phyloP scores from a whole-genome alignment of 1,140 invertebrate species.

The Leptinotarsa undecemlineata region DNA sequence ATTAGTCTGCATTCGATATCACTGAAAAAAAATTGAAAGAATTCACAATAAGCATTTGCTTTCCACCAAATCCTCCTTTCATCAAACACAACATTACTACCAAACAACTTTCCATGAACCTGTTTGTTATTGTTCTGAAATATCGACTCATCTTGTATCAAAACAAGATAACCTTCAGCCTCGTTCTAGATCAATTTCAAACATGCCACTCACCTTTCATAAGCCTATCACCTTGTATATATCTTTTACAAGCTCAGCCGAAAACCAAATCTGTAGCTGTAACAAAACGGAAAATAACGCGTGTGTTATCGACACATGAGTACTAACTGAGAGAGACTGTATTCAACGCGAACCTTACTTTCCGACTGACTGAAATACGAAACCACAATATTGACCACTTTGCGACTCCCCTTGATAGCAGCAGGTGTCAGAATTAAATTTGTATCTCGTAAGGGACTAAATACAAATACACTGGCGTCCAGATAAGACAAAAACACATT shows the following conservation, averaged over 20 bases:
- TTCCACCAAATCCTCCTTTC: too few relatives aligned
- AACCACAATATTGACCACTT: constrained; percentile 25
- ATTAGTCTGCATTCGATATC: too few relatives aligned
- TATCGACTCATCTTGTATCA: too few relatives aligned
- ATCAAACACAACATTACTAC: too few relatives aligned
- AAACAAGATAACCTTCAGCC: neutral
- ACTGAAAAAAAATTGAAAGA: too few relatives aligned
- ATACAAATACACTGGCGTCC: constrained; percentile 12
- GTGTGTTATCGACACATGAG: neutral
- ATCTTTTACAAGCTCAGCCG: neutral
- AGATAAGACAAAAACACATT: constrained; percentile 7
- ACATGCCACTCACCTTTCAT: neutral
- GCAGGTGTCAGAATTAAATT: constrained; percentile 22
- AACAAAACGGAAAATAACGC: neutral
- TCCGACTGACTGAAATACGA: constrained; percentile 10
- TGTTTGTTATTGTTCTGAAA: too few relatives aligned
- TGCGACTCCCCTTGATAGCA: constrained; percentile 20
- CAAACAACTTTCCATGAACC: too few relatives aligned
- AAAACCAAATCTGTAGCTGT: too few relatives aligned
- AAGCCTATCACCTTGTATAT: neutral
- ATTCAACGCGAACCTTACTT: neutral
- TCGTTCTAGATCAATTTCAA: neutral
- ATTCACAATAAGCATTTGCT: too few relatives aligned
- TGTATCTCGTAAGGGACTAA: constrained; percentile 12
- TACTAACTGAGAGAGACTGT: neutral